Conservation (phyloP, 2,113 vertebrate genomes). For the Guaruba guarouba region DNA sequence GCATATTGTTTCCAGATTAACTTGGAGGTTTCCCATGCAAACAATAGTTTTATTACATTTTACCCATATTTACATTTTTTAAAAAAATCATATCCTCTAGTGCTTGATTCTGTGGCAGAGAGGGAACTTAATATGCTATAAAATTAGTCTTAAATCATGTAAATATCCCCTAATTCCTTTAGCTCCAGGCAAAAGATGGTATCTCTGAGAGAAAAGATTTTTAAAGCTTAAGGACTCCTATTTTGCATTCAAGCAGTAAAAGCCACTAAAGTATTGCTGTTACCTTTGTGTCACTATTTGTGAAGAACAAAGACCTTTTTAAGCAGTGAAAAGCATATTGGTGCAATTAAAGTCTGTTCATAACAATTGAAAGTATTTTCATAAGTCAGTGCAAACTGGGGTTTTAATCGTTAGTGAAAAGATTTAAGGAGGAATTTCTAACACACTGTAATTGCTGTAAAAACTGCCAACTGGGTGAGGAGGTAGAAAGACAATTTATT, state of each 20-base stretch:
- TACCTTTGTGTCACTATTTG: conserved; percentile 49
- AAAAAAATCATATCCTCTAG: conserved; percentile 25
- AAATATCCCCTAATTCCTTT: conserved; percentile 67
- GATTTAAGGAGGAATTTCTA: conserved; percentile 41
- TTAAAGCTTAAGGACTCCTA: conserved; percentile 58
- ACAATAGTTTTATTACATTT: conserved; percentile 64
- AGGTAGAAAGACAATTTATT: conserved; percentile 30
- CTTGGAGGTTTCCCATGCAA: conserved; percentile 41
- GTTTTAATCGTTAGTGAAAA: conserved; percentile 58
- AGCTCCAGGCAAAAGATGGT: conserved; percentile 65
- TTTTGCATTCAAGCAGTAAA: conserved; percentile 61
- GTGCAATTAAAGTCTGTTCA: conserved; percentile 57
- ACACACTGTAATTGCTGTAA: conserved; percentile 7
- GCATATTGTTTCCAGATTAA: conserved; percentile 56
- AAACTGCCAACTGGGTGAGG: conserved; percentile 2
- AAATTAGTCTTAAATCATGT: conserved; percentile 70
- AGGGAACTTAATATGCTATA: conserved; percentile 63
- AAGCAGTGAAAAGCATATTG: conserved; percentile 54
- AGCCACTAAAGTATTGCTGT: conserved; percentile 40
- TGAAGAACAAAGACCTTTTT: conserved; percentile 64
- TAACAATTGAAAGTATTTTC: conserved; percentile 60
- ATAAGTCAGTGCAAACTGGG: conserved; percentile 42
- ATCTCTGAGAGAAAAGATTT: conserved; percentile 67
- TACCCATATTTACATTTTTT: conserved; percentile 44
- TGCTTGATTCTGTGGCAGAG: conserved; percentile 50